Conservation (phyloP, 2,888 invertebrate species). For the Zygogramma bicolorata region DNA sequence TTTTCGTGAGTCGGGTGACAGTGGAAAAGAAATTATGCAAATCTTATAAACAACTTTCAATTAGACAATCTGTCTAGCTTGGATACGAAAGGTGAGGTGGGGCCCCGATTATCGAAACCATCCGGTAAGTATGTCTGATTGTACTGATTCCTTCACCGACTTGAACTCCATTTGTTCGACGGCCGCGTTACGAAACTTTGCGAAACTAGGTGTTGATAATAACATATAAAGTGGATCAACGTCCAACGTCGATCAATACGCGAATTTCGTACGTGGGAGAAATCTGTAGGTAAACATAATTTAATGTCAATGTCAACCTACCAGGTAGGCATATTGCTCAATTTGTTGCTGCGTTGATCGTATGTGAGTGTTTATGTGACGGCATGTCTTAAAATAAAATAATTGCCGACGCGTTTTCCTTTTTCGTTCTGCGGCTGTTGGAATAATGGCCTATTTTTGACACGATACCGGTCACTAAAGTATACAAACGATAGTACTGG, state of each 20-base stretch:
- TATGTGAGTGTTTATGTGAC: constrained; percentile 46
- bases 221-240: constrained; percentile 32
- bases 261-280: constrained; percentile 38
- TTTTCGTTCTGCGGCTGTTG: constrained; percentile 38
- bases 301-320: constrained; percentile 52
- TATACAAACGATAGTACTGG: constrained; percentile 13
- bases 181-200: constrained; percentile 22
- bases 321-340: constrained; percentile 43
- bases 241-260: constrained; percentile 23
- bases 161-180: background rate
- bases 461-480: constrained; percentile 24
- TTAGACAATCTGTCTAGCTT: too few relatives aligned
- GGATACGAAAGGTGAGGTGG: too few relatives aligned
- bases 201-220: constrained; percentile 29
- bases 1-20: too few relatives aligned
- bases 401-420: constrained; percentile 41
- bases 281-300: constrained; percentile 51
- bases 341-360: constrained; percentile 29
- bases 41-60: too few relatives aligned
- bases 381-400: constrained; percentile 51
- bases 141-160: background rate
- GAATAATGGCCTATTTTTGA: constrained; percentile 32
- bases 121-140: background rate
- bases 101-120: background rate
- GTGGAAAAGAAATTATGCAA: too few relatives aligned